Percentiles rank a stretch among this genome's conserved stretches.
Evolutionary conservation across 2,888 invertebrate species (phyloP).

Genomic region (Campaea margaritaria): DNA sequence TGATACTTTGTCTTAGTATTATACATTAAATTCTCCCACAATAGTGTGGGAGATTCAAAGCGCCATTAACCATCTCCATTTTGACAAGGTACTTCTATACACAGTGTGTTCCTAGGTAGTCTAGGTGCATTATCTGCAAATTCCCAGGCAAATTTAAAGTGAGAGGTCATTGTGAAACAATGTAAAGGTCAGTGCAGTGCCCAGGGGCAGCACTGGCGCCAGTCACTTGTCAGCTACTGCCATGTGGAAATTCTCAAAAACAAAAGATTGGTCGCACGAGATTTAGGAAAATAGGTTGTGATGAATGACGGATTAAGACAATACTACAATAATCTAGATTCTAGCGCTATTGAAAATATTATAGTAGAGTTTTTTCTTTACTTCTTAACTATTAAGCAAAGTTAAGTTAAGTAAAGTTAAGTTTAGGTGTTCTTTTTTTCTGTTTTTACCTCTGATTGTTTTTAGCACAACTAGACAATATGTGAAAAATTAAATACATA

Average conservation of each 20-base stretch:
- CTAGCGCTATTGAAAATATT: too few species aligned
- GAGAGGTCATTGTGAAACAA: constrained; percentile 65
- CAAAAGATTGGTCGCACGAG: constrained; percentile 13
- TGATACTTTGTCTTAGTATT: too few species aligned
- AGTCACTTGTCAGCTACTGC: constrained; percentile 20
- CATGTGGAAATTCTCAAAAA: constrained; percentile 26
- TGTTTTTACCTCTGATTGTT: too few species aligned
- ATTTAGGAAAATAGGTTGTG: constrained; percentile 1
- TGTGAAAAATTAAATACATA: too few species aligned
- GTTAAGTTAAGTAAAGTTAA: too few species aligned
- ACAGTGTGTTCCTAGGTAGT: not conserved
- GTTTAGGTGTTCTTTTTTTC: too few species aligned
- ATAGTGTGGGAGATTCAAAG: too few species aligned
- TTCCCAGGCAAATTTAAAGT: constrained; percentile 48
- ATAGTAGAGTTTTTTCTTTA: too few species aligned
- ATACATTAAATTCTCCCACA: too few species aligned
- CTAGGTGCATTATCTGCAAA: constrained; percentile 9
- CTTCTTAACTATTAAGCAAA: too few species aligned
- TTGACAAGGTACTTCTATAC: not conserved
- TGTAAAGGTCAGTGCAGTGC: constrained; percentile 59
- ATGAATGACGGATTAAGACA: not conserved
- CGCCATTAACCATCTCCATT: not conserved
- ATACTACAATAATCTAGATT: too few species aligned
- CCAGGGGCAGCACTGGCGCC: constrained; percentile 41
- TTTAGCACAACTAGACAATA: too few species aligned